Evolutionary conservation across 2,113 vertebrate genomes (phyloP), one percentile per base, ranked within the genome.

Genomic region (Psittacula cyanocephala): DNA sequence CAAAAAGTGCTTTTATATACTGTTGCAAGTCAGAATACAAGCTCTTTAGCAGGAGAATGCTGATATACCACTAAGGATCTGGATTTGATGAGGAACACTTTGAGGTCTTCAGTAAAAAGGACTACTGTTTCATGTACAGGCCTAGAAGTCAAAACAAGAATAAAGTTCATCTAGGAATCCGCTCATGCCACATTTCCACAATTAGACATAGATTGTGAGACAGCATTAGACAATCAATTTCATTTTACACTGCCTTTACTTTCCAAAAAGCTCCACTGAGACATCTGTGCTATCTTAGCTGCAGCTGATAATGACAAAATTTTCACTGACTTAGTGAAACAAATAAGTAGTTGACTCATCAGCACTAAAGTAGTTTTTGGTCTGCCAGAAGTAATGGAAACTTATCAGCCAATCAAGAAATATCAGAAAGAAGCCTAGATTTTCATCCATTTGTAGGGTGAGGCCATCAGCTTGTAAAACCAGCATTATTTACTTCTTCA

Each of bases 211-310:
- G 33, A 68, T 5, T 62, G 11, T 49, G 52, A 88, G 35, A 82
- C 18, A 86, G 60, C 23, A 64, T 13, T 41, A 81, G 52, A 60
- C 24, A 81, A 72, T 16, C n/a, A 46, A 29, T 46, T 92, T 64
- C 18, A 44, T 67, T 87, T 65, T 55, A 49, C 15, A 39, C 15
- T 70, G 63, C 16, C 29, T 72, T 3, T 3, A 3, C 35, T 80
- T 64, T 29, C 3, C 17, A 50, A 65, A 70, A 59, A 53, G 6
- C 0, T 1, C 22, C 22, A 57, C 0, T 0, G 33, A 19, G 25
- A 53, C 37, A 59, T 52, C 28, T n/a, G 5, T 24, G 33, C 24
- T 69, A 71, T 35, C 23, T 53, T 75, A 35, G 55, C 19, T 68
- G 47, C 35, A 60, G 47, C 1, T 76, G 46, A 68, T 13, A 55